Evolutionary conservation across 2,888 invertebrate species (phyloP), one percentile per base, ranked within the genome.

Genomic region (Gerosis bhagava): DNA sequence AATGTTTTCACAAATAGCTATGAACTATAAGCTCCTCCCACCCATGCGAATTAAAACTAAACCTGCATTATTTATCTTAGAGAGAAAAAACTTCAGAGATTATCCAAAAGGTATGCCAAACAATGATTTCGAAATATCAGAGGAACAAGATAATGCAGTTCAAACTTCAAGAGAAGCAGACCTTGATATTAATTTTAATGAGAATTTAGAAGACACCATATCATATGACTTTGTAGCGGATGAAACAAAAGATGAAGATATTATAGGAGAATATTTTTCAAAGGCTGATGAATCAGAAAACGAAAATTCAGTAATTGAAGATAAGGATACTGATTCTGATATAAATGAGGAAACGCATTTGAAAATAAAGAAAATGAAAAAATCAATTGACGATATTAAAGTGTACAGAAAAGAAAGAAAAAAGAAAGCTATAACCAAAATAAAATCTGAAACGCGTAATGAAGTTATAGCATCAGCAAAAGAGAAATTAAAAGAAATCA

Each of bases 1-100:
- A 62, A 94, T 95, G 41, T 97, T 96, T 73, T 94, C 94, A 48
- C 95, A 95, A 64, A 92, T 97, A 47, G 91, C 93, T 21, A 91
- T 97, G 57, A 95, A 95, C 73, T 95, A 96, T 68, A 92, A 94
- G 63, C 84, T 93, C 11, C 83, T 96, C 50, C 93, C 96, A 3
- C 96, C 96, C 0, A 89, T 96, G 6, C 93, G 90, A 82, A 94
- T 97, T 21, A 95, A 94, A 82, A 95, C 94, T 1, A 96, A 94
- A 70, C 96, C 96, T 1, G 93, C 94, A 36, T 89, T 97, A 52
- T 95, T 94, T 55, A 94, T 97, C 61, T 84, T 97, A 61, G 94
- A 93, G 74, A 90, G 93, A 60, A 92, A 91, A 67, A 78, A 90
- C 39, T 91, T 92, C 62, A 84, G 90, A 34, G 77, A 86, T 50